Evolutionary conservation across 2,113 vertebrate species (phyloP).

Genomic region (Mustelus asterias): DNA sequence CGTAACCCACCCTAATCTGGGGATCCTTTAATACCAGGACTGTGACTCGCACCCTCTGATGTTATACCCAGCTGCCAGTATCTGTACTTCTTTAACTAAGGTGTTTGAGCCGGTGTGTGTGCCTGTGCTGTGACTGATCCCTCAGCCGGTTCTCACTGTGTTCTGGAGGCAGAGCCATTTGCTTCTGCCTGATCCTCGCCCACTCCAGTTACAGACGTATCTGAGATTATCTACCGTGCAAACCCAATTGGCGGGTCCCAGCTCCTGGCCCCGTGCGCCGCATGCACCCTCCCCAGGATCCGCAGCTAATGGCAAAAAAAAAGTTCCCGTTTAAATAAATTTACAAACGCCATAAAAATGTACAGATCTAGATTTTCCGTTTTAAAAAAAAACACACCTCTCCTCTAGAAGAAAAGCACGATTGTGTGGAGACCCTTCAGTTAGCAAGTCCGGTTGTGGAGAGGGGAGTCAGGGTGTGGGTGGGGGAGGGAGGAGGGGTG

Average conservation of each 20-base stretch:
- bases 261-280: neutral
- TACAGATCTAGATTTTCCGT: neutral
- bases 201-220: neutral
- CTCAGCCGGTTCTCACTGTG: neutral
- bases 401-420: neutral
- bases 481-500: neutral
- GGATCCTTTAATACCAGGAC: neutral
- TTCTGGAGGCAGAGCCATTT: neutral
- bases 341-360: constrained; percentile 1
- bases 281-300: neutral
- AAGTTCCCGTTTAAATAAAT: neutral
- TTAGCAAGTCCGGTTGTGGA: neutral
- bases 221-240: neutral
- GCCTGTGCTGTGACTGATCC: neutral
- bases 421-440: neutral
- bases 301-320: neutral
- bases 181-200: neutral
- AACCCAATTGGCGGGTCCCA: neutral
- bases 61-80: neutral
- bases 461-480: neutral
- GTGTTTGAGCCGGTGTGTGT: no score
- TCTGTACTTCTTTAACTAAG: neutral
- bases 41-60: no score
- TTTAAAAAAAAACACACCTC: neutral
- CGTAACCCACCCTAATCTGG: neutral